These are phyloP conservation scores for Ommatoiulus sabulosus DNA, from an alignment of 2,888 invertebrate species.

Conservation along the genomic window DNA sequence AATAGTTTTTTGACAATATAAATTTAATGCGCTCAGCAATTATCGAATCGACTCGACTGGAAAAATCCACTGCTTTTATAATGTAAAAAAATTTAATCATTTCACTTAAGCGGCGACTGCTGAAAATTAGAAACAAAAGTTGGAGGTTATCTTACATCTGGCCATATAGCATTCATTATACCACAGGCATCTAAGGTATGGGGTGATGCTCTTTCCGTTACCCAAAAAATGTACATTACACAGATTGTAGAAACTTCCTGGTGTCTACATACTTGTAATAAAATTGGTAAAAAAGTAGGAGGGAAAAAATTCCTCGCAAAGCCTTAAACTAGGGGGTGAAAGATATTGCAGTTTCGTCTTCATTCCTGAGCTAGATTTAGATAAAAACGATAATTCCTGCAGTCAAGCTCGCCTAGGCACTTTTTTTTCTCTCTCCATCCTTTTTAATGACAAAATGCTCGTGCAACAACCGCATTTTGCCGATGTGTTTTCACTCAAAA, in stretches of 20 bases:
- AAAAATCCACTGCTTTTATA: too few relatives aligned
- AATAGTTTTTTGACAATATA: too few relatives aligned
- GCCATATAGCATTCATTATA: neutral
- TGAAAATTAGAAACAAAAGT: neutral
- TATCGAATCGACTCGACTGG: too few relatives aligned
- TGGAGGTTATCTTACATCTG: neutral
- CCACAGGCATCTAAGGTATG: neutral
- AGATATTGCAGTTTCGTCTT: constrained; percentile 22
- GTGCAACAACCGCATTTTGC: neutral
- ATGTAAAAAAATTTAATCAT: too few relatives aligned
- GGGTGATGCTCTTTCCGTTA: neutral
- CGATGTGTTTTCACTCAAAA: constrained; percentile 38
- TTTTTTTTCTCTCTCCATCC: neutral
- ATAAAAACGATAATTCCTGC: constrained; percentile 32
- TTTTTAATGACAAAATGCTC: neutral
- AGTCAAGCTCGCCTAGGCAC: neutral
- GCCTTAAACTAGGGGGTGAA: constrained; percentile 14
- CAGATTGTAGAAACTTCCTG: neutral
- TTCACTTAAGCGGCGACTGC: neutral
- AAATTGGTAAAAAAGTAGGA: neutral
- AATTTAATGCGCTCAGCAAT: too few relatives aligned
- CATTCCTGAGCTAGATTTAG: constrained; percentile 17
- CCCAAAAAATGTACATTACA: neutral
- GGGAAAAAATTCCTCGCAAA: neutral
- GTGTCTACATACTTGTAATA: neutral